These are phyloP conservation scores for Lycaena phlaeas DNA, from an alignment of 2,888 invertebrate genomes.

Conservation along the genomic window DNA sequence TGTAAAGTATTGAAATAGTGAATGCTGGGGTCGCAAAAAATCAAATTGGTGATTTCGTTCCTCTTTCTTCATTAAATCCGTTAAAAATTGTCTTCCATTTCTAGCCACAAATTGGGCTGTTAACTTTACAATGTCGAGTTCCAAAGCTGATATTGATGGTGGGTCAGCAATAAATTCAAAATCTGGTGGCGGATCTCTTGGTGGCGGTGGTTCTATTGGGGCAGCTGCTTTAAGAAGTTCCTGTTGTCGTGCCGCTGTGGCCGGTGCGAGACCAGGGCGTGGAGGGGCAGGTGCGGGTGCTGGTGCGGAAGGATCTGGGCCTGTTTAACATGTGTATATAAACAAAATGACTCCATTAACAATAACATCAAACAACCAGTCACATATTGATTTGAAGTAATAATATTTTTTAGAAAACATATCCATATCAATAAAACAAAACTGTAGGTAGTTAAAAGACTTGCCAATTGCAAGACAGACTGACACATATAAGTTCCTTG, in stretches of 20 bases:
- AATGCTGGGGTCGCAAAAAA: slow-evolving; percentile 98
- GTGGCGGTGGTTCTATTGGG: slow-evolving; percentile 88
- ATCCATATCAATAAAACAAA: no score
- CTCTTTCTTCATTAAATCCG: slow-evolving; percentile 98
- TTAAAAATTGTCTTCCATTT: slow-evolving; percentile 97
- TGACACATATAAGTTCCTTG: no score
- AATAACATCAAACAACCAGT: no score
- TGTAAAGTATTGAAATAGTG: slow-evolving; percentile 98
- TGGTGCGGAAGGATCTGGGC: slow-evolving; percentile 26
- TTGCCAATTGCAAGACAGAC: no score
- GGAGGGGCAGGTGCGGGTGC: slow-evolving; percentile 26
- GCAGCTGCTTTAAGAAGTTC: slow-evolving; percentile 90
- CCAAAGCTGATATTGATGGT: slow-evolving; percentile 97
- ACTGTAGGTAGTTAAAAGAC: no score
- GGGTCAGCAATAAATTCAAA: slow-evolving; percentile 98
- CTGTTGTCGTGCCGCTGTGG: slow-evolving; percentile 89
- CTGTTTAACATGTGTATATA: no score
- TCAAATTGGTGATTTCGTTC: slow-evolving; percentile 99
- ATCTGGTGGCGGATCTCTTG: slow-evolving; percentile 92
- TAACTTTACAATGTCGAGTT: slow-evolving; percentile 97
- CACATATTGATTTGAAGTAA: no score
- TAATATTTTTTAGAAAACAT: no score
- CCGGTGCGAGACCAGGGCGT: slow-evolving; percentile 76
- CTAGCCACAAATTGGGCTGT: slow-evolving; percentile 99
- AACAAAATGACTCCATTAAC: no score